These are phyloP conservation scores for Phataginus tetradactyla DNA, from an alignment of 2,797 vertebrate species.

Conservation along the genomic window DNA sequence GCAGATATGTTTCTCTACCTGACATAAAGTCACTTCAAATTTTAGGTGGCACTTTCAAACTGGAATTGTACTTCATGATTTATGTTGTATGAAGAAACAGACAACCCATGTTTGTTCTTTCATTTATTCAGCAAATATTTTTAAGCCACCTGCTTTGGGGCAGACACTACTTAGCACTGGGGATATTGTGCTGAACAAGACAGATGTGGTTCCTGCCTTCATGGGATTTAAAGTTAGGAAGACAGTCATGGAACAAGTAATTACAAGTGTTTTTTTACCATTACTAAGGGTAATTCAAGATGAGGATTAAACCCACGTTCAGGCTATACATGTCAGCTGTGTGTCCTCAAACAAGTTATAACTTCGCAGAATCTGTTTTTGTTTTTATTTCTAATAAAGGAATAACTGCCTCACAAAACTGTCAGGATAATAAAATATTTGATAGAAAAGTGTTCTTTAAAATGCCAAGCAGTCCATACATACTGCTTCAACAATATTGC, in stretches of 20 bases:
- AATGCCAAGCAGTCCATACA: not conserved
- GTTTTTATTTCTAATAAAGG: not conserved
- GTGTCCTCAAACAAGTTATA: not conserved
- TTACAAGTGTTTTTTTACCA: not conserved
- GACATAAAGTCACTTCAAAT: not conserved
- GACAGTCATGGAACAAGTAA: not conserved
- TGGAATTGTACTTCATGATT: not conserved
- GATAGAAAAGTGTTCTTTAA: not conserved
- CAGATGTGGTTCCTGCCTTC: not conserved
- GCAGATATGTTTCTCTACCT: conserved; percentile 4
- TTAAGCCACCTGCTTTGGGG: not conserved
- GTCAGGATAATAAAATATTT: not conserved
- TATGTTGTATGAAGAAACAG: not conserved
- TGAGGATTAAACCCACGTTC: not conserved
- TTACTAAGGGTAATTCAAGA: not conserved
- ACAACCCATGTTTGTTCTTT: not conserved
- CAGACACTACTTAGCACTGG: not conserved
- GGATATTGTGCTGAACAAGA: not conserved
- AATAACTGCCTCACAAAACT: not conserved
- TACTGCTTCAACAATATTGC: not conserved
- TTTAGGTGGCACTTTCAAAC: not conserved
- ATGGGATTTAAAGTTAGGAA: conserved; percentile 16
- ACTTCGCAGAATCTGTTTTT: not conserved
- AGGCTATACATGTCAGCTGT: not conserved
- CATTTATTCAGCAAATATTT: conserved; percentile 19